Evolutionary conservation across 2,888 invertebrate genomes (phyloP).

Genomic region (Drosophila mercatorum): DNA sequence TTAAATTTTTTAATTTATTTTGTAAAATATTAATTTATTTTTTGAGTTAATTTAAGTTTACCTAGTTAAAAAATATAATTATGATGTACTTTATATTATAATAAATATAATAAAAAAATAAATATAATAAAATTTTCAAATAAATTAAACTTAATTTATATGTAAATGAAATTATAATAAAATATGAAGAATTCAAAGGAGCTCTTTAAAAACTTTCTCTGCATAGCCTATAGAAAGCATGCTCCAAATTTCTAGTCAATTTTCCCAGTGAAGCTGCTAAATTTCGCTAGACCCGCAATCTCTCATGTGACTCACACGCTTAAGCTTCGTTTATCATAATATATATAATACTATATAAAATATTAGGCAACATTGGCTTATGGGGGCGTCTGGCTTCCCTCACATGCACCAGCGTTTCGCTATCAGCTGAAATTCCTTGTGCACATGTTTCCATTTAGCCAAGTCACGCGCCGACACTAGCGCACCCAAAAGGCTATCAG

Average conservation of each 20-base stretch:
- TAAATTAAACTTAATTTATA: not conserved
- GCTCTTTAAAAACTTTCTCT: no score
- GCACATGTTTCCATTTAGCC: slow-evolving; percentile 17
- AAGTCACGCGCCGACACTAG: slow-evolving; percentile 28
- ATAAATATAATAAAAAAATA: no score
- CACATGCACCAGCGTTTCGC: slow-evolving; percentile 30
- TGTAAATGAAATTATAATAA: no score
- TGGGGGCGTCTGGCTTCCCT: slow-evolving; percentile 59
- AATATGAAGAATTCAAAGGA: no score
- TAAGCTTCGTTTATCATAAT: not conserved
- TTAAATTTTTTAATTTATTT: no score
- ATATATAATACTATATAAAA: slow-evolving; percentile 1
- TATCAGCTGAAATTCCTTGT: slow-evolving; percentile 2
- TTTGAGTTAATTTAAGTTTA: no score
- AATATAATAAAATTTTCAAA: not conserved
- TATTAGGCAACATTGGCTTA: slow-evolving; percentile 30
- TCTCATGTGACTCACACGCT: not conserved
- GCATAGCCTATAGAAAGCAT: no score
- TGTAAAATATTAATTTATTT: no score
- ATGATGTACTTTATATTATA: no score
- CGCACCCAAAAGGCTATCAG: slow-evolving; percentile 23
- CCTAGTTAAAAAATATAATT: no score
- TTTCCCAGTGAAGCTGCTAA: not conserved
- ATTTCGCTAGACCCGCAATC: not conserved
- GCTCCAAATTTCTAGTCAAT: not conserved